These are phyloP conservation scores for Agapornis canus DNA, from an alignment of 2,797 vertebrate species.

Conservation along the genomic window DNA sequence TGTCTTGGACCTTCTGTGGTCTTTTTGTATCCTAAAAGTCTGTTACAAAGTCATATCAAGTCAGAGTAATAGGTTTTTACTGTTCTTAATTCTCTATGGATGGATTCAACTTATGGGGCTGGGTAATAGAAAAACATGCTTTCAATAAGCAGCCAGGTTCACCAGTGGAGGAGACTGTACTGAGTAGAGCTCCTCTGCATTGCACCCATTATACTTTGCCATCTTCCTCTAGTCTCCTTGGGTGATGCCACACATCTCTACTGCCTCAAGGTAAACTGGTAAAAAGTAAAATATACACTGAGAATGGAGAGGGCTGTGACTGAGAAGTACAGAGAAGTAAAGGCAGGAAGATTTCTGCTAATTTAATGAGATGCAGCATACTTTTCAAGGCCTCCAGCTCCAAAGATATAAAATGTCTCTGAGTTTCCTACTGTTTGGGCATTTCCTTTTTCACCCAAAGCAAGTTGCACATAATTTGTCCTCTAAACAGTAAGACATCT, in stretches of 20 bases:
- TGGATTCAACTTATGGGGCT: not conserved
- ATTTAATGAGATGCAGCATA: not conserved
- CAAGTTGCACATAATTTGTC: not conserved
- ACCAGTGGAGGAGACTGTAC: not conserved
- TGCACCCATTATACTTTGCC: not conserved
- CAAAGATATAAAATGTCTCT: not conserved
- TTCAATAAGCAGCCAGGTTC: not conserved
- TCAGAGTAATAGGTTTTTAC: not conserved
- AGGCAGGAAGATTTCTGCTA: not conserved
- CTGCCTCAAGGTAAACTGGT: not conserved
- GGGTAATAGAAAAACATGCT: not conserved
- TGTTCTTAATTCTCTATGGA: not conserved
- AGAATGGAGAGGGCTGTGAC: not conserved
- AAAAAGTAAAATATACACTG: not conserved
- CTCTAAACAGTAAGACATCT: not conserved
- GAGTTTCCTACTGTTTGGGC: not conserved
- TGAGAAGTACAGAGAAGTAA: not conserved
- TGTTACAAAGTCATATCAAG: not conserved
- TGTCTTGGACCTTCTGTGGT: not conserved
- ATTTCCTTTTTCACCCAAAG: not conserved
- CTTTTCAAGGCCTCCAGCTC: not conserved
- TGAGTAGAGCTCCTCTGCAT: not conserved
- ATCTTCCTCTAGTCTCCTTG: not conserved
- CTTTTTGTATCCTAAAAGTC: not conserved
- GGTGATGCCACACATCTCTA: not conserved